These are phyloP conservation scores for Helogale parvula DNA, from an alignment of 2,113 vertebrate genomes.

Conservation along the genomic window DNA sequence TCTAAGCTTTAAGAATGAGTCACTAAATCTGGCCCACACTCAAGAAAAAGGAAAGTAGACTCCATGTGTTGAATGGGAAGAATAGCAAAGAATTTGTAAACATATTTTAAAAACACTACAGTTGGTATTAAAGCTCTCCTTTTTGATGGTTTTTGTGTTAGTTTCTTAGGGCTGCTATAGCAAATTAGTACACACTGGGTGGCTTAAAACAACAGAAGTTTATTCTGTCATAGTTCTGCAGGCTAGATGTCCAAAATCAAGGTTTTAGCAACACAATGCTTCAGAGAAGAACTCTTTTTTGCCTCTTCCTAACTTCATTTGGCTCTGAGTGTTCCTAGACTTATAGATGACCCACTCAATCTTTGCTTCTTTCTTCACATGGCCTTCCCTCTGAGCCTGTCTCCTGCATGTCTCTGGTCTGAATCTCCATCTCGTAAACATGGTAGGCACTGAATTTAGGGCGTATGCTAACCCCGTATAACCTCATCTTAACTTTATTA, in stretches of 20 bases:
- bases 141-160: background rate
- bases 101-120: background rate
- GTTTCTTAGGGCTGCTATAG: background rate
- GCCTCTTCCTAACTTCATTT: background rate
- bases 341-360: background rate
- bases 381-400: background rate
- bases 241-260: background rate
- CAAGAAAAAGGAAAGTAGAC: background rate
- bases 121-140: background rate
- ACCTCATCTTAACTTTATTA: background rate
- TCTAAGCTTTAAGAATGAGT: background rate
- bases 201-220: background rate
- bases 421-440: background rate
- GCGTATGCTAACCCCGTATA: background rate
- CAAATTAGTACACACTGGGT: background rate
- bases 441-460: background rate
- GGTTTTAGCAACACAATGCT: background rate
- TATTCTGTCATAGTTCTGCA: background rate
- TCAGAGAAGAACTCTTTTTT: background rate
- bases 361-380: background rate
- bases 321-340: background rate
- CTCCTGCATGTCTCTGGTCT: background rate
- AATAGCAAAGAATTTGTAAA: background rate
- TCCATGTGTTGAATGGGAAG: background rate
- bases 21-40: background rate